Percentiles rank a stretch among this genome's conserved stretches.
Conservation (phyloP, 2,888 invertebrate species). For the Teleogryllus oceanicus region DNA sequence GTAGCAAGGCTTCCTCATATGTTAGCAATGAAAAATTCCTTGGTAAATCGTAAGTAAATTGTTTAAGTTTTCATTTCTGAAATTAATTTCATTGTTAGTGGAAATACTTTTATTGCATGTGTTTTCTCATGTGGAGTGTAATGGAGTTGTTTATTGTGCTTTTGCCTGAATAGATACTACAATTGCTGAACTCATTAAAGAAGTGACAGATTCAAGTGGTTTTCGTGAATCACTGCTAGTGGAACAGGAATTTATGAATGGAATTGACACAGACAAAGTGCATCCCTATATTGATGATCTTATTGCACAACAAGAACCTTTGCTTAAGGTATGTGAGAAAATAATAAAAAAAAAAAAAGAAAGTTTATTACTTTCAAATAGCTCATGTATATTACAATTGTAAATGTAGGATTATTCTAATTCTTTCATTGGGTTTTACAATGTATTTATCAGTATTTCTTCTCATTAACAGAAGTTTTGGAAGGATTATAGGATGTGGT, state of each 20-base stretch:
- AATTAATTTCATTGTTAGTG: neutral
- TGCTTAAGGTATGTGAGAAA: conserved; percentile 59
- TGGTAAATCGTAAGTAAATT: conserved; percentile 59
- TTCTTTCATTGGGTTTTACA: no score
- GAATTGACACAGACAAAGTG: conserved; percentile 85
- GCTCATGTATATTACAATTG: no score
- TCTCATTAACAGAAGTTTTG: no score
- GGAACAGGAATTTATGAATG: conserved; percentile 90
- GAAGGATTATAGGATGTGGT: no score
- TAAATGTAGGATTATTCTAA: no score
- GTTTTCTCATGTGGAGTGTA: neutral
- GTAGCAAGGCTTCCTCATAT: conserved; percentile 85
- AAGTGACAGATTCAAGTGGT: conserved; percentile 68
- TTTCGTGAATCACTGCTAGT: conserved; percentile 76
- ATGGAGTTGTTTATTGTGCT: conserved; percentile 30
- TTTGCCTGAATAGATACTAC: conserved; percentile 66
- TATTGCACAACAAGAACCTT: conserved; percentile 78
- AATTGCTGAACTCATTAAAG: conserved; percentile 90
- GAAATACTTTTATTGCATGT: neutral
- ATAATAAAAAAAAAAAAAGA: neutral
- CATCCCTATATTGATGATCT: conserved; percentile 88
- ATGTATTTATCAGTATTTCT: no score
- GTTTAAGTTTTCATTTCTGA: conserved; percentile 21
- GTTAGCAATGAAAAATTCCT: conserved; percentile 78
- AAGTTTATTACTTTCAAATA: no score